Evolutionary conservation across 1,140 invertebrate genomes (phyloP), one percentile per base, ranked within the genome.

Genomic region (Pseudomyrmex flavicornis): DNA sequence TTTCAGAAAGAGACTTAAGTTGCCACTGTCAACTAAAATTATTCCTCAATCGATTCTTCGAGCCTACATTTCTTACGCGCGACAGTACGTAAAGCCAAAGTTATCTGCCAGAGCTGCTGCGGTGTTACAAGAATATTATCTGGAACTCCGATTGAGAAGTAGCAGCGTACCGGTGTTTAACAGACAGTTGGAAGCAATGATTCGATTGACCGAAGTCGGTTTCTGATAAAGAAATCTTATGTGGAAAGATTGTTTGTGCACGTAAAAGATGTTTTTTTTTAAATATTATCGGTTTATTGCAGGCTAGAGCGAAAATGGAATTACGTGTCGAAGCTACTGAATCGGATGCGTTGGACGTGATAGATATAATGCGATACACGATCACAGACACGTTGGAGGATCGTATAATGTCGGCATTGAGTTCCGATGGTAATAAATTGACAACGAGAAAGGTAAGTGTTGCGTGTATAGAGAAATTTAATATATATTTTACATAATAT

Each of bases 51-150:
- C 96, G 62, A 92, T 98, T 50, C 94, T 99, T 1, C 95, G 97
- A 63, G 98, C 99, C 94, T 99, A 99, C 91, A 97, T 99, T 65
- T 97, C 97, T 1, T 99, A 99, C 95, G 98, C 98, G 0, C 96
- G 97, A 73, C 97, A 98, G 93, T 98, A 98, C 95, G 97, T 99
- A 0, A 96, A 97, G 87, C 98, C 98, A 13, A 96, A 96, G 91
- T 94, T 99, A 63, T 96, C 96, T 65, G 90, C 90, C 20, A 96
- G 96, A 66, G 98, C 98, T 17, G 96, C 96, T 5, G 93, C 95
- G 77, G 92, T 96, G 7, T 91, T 99, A 12, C 96, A 97, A 93
- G 92, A 97, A 8, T 99, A 98, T 95, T 99, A 99, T 93, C 93
- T 98, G 20, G 95, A 97, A 83, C 94, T 99, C 54, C 94, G 98